A percentile compares a stretch with the other conserved stretches of the same genome.
Evolutionary conservation across 2,797 vertebrate species (phyloP).

Genomic region (Lagocephalus sceleratus): DNA sequence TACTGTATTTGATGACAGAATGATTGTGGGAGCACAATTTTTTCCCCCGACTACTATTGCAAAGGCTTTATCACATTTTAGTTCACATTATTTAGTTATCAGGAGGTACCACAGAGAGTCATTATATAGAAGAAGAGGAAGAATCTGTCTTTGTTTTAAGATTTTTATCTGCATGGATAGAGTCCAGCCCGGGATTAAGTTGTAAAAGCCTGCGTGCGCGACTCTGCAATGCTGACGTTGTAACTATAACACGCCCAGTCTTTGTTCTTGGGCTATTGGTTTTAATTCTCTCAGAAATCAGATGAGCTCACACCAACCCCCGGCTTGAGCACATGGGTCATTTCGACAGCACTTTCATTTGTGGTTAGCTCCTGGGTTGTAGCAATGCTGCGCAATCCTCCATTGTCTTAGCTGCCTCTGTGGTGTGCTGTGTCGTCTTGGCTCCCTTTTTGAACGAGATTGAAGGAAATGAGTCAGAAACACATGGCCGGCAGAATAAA

Average conservation of each 20-base stretch:
- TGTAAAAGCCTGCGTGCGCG: not conserved
- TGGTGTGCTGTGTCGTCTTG: constrained; percentile 15
- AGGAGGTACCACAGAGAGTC: not conserved
- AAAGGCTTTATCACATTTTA: not conserved
- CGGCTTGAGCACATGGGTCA: constrained; percentile 8
- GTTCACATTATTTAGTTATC: not conserved
- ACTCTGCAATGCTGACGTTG: constrained; percentile 2
- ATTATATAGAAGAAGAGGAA: too few relatives aligned
- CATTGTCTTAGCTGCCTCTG: constrained; percentile 15
- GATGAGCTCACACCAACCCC: constrained; percentile 32
- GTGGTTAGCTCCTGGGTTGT: not conserved
- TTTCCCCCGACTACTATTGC: not conserved
- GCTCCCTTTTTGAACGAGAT: constrained; percentile 19
- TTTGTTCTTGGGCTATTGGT: constrained; percentile 22
- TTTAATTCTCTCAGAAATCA: constrained; percentile 19
- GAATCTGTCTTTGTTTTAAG: too few relatives aligned
- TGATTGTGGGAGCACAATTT: not conserved
- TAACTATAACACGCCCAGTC: constrained; percentile 4
- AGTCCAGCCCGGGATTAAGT: not conserved
- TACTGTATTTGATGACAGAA: not conserved
- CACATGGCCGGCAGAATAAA: constrained; percentile 1
- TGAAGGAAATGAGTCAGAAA: constrained; percentile 35
- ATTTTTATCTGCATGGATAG: too few relatives aligned
- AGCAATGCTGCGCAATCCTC: constrained; percentile 4
- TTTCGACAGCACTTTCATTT: constrained; percentile 5